These are phyloP conservation scores for Fringilla coelebs DNA, from an alignment of 2,797 vertebrate species.

Conservation along the genomic window DNA sequence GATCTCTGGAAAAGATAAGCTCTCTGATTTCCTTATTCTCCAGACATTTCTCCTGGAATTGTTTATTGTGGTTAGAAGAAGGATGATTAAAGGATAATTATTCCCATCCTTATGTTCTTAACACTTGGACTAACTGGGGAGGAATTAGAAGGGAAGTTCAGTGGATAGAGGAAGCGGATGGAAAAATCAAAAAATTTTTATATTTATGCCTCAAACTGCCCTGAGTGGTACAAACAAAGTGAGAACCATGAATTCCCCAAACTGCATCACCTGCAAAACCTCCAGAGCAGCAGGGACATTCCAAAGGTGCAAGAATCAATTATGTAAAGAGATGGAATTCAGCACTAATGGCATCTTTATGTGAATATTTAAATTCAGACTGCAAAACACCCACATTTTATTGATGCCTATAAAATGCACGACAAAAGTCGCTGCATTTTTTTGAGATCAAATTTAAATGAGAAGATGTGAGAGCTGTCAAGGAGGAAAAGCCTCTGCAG, in stretches of 20 bases:
- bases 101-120: not conserved
- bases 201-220: not conserved
- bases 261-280: not conserved
- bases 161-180: not conserved
- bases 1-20: not conserved
- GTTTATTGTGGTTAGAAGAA: not conserved
- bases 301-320: not conserved
- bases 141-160: not conserved
- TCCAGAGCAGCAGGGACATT: not conserved
- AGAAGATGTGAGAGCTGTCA: not conserved
- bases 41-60: not conserved
- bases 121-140: not conserved
- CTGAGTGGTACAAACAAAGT: not conserved
- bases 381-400: not conserved
- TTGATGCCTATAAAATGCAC: rapidly evolving
- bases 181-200: rapidly evolving
- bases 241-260: not conserved
- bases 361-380: not conserved
- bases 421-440: not conserved
- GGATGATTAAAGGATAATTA: not conserved
- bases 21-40: not conserved
- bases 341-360: not conserved
- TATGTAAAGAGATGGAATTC: not conserved
- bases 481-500: not conserved
- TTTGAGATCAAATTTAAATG: not conserved